phyloP scores from a whole-genome alignment of 2,888 invertebrate genomes.

The Dasypogon diadema region DNA sequence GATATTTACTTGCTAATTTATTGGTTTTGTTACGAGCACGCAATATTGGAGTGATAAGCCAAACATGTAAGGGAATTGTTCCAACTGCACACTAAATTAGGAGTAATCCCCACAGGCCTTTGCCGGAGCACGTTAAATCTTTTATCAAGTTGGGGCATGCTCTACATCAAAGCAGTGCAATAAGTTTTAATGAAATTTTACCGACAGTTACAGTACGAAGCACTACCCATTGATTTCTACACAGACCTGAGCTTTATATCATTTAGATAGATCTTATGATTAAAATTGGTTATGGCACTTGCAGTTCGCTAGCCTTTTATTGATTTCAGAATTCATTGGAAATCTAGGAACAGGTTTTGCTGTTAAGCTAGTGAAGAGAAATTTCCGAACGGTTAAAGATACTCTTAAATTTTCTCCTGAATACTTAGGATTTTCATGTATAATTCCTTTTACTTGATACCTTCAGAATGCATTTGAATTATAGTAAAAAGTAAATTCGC shows the following conservation, averaged over 20 bases:
- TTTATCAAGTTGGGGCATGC: background rate
- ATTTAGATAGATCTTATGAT: background rate
- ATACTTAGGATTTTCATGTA: no score
- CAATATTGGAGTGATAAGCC: slow-evolving; percentile 1
- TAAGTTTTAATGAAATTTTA: background rate
- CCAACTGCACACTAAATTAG: background rate
- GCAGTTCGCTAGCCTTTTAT: background rate
- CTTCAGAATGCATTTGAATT: no score
- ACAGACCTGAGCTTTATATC: background rate
- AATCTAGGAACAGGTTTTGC: no score
- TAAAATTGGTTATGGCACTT: background rate
- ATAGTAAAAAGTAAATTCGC: no score
- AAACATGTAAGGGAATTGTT: background rate
- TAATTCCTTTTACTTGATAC: no score
- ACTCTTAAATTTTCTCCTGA: no score
- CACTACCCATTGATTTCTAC: background rate
- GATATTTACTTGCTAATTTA: background rate
- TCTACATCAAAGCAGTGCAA: background rate
- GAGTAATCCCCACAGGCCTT: background rate
- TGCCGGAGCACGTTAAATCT: background rate
- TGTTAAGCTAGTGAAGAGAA: no score
- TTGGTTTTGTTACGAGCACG: background rate
- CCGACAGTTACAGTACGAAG: background rate
- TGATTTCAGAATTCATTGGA: background rate
- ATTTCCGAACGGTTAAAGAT: no score